Evolutionary conservation across 2,888 invertebrate genomes (phyloP).

Genomic region (Nomada fucata): DNA sequence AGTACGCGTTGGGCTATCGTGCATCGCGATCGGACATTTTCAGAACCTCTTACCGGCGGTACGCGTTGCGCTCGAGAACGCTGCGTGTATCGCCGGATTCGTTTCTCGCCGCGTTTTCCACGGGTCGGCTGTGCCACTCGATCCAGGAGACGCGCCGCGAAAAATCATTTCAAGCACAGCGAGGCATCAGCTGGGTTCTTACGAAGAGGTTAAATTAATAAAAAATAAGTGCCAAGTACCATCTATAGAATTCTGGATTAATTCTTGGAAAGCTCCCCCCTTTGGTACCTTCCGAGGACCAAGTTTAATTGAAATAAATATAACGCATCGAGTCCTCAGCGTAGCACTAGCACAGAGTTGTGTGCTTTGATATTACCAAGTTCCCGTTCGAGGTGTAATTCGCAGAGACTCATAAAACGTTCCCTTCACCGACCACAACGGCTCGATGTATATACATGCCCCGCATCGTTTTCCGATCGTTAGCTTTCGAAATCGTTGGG

Average conservation of each 20-base stretch:
- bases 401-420: conserved; percentile 31
- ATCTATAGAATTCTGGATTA: too few species aligned
- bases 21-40: conserved; percentile 73
- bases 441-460: background rate
- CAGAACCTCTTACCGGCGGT: conserved; percentile 70
- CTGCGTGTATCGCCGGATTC: conserved; percentile 51
- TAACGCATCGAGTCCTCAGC: too few species aligned
- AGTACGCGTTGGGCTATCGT: conserved; percentile 73
- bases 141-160: conserved; percentile 38
- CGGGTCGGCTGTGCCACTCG: background rate
- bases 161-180: background rate
- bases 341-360: too few species aligned
- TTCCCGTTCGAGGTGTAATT: conserved; percentile 5
- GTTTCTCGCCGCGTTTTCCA: conserved; percentile 41
- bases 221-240: too few species aligned
- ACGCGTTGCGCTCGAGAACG: conserved; percentile 31
- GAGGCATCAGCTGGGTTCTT: too few species aligned
- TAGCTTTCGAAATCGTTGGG: conserved; percentile 36
- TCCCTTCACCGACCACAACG: conserved; percentile 36
- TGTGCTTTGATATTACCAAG: too few species aligned
- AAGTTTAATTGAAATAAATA: too few species aligned
- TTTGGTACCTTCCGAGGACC: too few species aligned
- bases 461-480: conserved; percentile 17
- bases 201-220: too few species aligned
- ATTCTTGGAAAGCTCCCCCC: too few species aligned